phyloP scores from a whole-genome alignment of 2,797 vertebrate species.

The Sibirionetta formosa region DNA sequence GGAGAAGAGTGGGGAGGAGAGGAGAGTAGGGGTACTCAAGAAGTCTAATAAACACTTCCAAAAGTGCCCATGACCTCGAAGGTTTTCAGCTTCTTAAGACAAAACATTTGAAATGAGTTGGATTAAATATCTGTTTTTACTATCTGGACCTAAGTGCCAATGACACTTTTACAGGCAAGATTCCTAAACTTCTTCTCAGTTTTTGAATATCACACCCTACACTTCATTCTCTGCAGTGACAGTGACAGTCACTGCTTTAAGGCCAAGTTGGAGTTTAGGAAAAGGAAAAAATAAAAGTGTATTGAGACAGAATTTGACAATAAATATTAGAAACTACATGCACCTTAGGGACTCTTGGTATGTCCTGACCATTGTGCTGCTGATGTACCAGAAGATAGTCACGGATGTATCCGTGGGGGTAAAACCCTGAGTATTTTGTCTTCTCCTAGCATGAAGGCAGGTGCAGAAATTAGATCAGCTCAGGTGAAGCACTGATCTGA shows the following conservation, averaged over 20 bases:
- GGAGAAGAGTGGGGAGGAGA: background rate
- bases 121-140: background rate
- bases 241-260: background rate
- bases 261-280: background rate
- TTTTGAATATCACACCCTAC: background rate
- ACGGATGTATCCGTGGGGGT: fast-evolving
- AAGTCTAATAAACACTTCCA: background rate
- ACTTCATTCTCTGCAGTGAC: background rate
- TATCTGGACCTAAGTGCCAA: background rate
- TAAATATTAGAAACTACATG: background rate
- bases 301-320: background rate
- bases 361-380: background rate
- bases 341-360: background rate
- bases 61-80: background rate
- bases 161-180: background rate
- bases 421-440: background rate
- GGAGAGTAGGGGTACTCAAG: background rate
- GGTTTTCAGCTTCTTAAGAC: background rate
- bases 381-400: background rate
- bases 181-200: background rate
- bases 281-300: background rate
- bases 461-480: background rate
- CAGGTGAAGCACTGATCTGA: background rate
- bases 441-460: background rate
- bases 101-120: background rate